These are phyloP conservation scores for Neelides sp. DNA, from an alignment of 1,140 invertebrate genomes.

Conservation along the genomic window DNA sequence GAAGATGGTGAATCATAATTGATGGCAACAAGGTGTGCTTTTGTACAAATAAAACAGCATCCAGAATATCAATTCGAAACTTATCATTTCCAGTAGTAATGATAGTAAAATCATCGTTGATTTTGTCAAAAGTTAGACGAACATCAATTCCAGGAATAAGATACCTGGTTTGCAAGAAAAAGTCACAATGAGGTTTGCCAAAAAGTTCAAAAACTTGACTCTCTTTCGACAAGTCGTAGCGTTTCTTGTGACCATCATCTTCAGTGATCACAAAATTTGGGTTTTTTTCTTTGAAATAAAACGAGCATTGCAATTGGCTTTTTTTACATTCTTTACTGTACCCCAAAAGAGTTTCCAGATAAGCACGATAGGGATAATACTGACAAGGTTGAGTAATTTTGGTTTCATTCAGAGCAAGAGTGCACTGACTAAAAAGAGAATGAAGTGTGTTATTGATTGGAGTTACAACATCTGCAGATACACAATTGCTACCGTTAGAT, in stretches of 20 bases:
- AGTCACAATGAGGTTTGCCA: conserved; percentile 20
- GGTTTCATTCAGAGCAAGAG: conserved; percentile 39
- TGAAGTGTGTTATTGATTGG: conserved; percentile 37
- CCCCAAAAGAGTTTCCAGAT: conserved; percentile 37
- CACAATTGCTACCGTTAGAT: conserved; percentile 19
- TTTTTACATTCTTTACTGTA: conserved; percentile 36
- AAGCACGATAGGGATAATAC: conserved; percentile 38
- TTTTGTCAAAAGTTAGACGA: conserved; percentile 8
- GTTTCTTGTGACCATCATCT: conserved; percentile 31
- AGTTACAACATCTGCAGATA: conserved; percentile 18
- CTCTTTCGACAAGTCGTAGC: conserved; percentile 27
- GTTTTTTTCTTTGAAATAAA: conserved; percentile 30
- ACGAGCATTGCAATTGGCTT: conserved; percentile 34
- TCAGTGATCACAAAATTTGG: conserved; percentile 30
- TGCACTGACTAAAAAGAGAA: conserved; percentile 36
- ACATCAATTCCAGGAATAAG: conserved; percentile 24
- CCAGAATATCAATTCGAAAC: conserved; percentile 11
- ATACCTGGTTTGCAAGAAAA: conserved; percentile 20
- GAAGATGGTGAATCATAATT: conserved; percentile 14
- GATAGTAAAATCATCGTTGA: conserved; percentile 10
- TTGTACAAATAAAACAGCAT: conserved; percentile 19
- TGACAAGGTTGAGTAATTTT: conserved; percentile 36
- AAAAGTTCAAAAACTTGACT: conserved; percentile 30
- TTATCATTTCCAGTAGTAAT: background rate
- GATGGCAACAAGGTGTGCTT: conserved; percentile 10